Base-by-base conservation (phyloP, 1,140 invertebrate species). In the Polyergus mexicanus region DNA sequence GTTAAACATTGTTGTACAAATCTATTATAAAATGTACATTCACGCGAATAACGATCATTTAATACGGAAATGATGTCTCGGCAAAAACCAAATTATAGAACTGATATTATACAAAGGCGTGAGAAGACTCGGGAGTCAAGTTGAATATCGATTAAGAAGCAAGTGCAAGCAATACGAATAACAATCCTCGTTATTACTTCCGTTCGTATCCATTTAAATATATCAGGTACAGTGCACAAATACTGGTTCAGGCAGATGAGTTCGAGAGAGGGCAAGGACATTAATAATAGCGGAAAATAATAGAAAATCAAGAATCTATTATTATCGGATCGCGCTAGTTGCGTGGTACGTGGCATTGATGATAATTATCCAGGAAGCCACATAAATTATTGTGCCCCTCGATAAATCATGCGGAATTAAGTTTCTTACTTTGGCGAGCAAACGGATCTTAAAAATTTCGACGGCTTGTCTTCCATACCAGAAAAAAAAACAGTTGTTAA, bases 231-330 rank as follows among this genome's bases (percentile, higher is more conserved):
- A 80, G 8, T 65, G 10, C 16, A 51, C 47, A 28, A 71, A 19
- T 58, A 35, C 35, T 71, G 3, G 16, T 80, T 68, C 5, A 25
- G 38, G 32, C 35, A 7, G 35, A 13, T 44, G 35, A 13, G 10
- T 22, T 63, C 10, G 51, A 25, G 44, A 63, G 41, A 77, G n/a
- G n/a, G 16, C 71, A 84, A 84, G 58, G 44, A 38, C 44, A 22
- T 38, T 66, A 75, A 84, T 84, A 76, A 84, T 84, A 84, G 44
- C 44, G 58, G 22, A 22, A 74, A 54, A 38, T 60, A 81, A 72
- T 62, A 51, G 35, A n/a, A n/a, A n/a, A n/a, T 22, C 54, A 56
- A 76, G 28, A n/a, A 63, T 63, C n/a, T 56, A 41, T 77, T 77
- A 84, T 84, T 84, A 77, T 77, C 44, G 81, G n/a, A 63, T 75